Evolutionary conservation across 2,797 vertebrate genomes (phyloP).

Genomic region (Characodon lateralis): DNA sequence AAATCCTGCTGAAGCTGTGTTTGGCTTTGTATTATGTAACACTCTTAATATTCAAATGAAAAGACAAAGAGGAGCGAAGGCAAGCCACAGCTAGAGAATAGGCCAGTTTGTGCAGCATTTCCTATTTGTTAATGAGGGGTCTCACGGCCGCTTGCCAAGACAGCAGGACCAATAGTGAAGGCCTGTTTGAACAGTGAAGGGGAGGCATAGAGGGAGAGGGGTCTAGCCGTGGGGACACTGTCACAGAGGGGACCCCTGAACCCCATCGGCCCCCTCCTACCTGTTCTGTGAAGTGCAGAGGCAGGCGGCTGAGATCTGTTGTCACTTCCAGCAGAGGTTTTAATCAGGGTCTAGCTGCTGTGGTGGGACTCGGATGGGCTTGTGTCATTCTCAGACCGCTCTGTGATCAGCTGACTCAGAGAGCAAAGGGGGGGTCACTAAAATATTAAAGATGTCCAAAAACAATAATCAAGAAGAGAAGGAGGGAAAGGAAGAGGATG

Average conservation of each 20-base stretch:
- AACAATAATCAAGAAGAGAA: slow-evolving; percentile 76
- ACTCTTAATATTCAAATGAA: slow-evolving; percentile 85
- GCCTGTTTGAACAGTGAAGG: slow-evolving; percentile 57
- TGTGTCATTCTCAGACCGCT: slow-evolving; percentile 38
- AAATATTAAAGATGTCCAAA: slow-evolving; percentile 69
- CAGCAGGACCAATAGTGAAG: slow-evolving; percentile 70
- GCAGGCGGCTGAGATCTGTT: slow-evolving; percentile 58
- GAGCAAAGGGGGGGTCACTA: slow-evolving; percentile 19
- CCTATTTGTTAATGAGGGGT: slow-evolving; percentile 85
- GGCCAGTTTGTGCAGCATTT: slow-evolving; percentile 90
- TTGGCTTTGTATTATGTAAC: slow-evolving; percentile 73
- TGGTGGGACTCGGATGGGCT: slow-evolving; percentile 47
- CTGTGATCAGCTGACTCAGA: slow-evolving; percentile 47
- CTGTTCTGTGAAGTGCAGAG: slow-evolving; percentile 71
- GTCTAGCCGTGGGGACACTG: slow-evolving; percentile 70
- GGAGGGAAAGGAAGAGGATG: slow-evolving; percentile 58
- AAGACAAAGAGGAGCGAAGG: slow-evolving; percentile 76
- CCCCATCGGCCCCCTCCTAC: slow-evolving; percentile 71
- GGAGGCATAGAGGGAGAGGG: slow-evolving; percentile 60
- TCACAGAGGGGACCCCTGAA: slow-evolving; percentile 70
- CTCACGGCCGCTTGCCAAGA: slow-evolving; percentile 73
- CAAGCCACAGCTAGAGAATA: slow-evolving; percentile 83
- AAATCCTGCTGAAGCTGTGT: slow-evolving; percentile 42
- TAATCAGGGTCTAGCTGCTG: slow-evolving; percentile 69
- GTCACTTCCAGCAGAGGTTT: slow-evolving; percentile 64